Conservation (phyloP, 2,888 invertebrate genomes). For the Bombylius discolor region DNA sequence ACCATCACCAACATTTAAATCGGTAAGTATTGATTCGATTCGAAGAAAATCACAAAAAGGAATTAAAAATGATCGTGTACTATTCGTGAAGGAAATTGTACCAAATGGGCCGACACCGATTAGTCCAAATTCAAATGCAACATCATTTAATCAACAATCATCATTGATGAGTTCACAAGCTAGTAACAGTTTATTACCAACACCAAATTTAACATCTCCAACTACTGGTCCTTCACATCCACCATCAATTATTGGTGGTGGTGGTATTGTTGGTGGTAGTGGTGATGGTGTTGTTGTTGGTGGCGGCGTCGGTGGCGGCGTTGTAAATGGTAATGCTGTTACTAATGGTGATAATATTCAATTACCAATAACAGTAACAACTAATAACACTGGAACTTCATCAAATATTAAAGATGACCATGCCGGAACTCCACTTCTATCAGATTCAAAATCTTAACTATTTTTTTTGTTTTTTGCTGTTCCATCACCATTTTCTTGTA, state of each 20-base stretch:
- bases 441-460: constrained; percentile 12
- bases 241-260: background rate
- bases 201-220: background rate
- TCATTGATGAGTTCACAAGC: constrained; percentile 1
- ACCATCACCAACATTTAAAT: constrained; percentile 13
- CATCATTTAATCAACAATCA: constrained; percentile 6
- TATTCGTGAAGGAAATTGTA: constrained; percentile 10
- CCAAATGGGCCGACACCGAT: constrained; percentile 12
- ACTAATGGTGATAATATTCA: background rate
- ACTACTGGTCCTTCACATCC: background rate
- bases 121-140: constrained; percentile 9
- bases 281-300: background rate
- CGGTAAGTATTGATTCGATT: constrained; percentile 10
- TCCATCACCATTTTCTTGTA: too few species aligned
- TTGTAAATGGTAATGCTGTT: background rate
- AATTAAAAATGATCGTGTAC: constrained; percentile 5
- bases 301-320: background rate
- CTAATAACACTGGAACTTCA: background rate
- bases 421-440: constrained; percentile 5
- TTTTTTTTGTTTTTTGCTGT: background rate
- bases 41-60: constrained; percentile 5
- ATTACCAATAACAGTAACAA: background rate
- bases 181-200: background rate
- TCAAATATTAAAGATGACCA: constrained; percentile 1
- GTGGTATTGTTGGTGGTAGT: background rate